Base-by-base conservation (phyloP, 2,113 vertebrate genomes). In the Tetrao urogallus region DNA sequence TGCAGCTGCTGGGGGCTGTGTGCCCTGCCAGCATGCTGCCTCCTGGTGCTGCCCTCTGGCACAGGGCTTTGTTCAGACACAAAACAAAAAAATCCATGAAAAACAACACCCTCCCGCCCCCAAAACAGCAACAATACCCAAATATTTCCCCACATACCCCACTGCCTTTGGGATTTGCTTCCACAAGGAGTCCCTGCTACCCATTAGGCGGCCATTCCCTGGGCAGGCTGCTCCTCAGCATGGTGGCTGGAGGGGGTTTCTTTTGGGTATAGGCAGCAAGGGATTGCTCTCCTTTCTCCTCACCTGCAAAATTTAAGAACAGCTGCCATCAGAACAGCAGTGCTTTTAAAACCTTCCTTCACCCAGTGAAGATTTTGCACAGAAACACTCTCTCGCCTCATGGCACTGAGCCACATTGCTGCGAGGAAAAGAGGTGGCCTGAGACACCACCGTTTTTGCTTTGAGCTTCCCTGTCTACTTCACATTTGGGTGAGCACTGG, bases 161-260 rank as follows among this genome's bases (percentile, higher is more conserved):
- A 24, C 13, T 4, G 7, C 24, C 20, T 43, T 13, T 19, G 71
- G 63, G 21, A 40, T 65, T 73, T 0, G 0, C 20, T 69, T 76
- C 12, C 43, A 21, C 2, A 1, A 32, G 32, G 42, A 20, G 15
- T 17, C 15, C 47, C 14, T 28, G 14, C 47, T 22, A 19, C 11
- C 19, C 50, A 13, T 72, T 34, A 30, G 54, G n/a, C 5, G 1
- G 4, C 8, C 30, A 15, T 6, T 32, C n/a, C 10, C 1, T 1
- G 3, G 32, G 43, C 56, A 63, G 28, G 13, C 61, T 36, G 30
- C 2, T 6, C 36, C 52, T 43, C 5, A 1, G 2, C 4, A 5
- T 1, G 4, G 43, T 1, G 0, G 22, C 66, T 17, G 0, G 0
- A 43, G 6, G 14, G 27, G 14, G 27, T 25, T 66, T 48, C 8